These are phyloP conservation scores for Caenorhabditis afra DNA, from an alignment of 2,888 invertebrate genomes.

Conservation along the genomic window DNA sequence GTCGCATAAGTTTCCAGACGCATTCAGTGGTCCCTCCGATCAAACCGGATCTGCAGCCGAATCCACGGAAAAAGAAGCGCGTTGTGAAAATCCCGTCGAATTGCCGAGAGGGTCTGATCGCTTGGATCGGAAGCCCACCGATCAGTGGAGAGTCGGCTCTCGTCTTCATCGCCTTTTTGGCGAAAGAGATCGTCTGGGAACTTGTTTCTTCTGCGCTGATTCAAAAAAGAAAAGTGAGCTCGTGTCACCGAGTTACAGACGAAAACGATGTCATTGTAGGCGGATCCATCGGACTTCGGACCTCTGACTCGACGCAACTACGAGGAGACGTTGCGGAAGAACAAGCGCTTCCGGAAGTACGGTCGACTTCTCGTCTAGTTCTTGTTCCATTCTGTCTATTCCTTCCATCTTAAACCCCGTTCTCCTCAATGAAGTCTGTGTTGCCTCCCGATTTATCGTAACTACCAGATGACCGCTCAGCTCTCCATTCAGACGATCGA, in stretches of 20 bases:
- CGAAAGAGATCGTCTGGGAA: slow-evolving; percentile 37
- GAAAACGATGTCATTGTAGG: slow-evolving; percentile 5
- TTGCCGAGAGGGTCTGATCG: slow-evolving; percentile 20
- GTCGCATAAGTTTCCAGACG: slow-evolving; percentile 30
- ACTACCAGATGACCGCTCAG: slow-evolving; percentile 16
- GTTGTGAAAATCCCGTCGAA: slow-evolving; percentile 4
- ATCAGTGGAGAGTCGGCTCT: slow-evolving; percentile 25
- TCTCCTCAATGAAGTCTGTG: not conserved
- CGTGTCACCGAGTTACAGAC: slow-evolving; percentile 2
- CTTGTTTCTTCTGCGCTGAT: slow-evolving; percentile 25
- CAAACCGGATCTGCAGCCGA: not conserved
- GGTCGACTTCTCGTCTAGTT: slow-evolving; percentile 27
- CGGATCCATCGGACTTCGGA: slow-evolving; percentile 12
- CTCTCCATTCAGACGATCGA: slow-evolving; percentile 6
- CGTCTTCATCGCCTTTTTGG: slow-evolving; percentile 40
- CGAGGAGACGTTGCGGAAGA: slow-evolving; percentile 36
- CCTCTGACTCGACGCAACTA: slow-evolving; percentile 14
- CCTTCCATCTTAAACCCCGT: not conserved
- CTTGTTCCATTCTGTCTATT: not conserved
- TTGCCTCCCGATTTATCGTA: slow-evolving; percentile 11
- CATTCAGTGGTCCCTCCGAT: slow-evolving; percentile 8
- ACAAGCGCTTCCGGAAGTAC: slow-evolving; percentile 35
- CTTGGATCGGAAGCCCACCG: slow-evolving; percentile 42
- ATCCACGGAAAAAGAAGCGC: not conserved
- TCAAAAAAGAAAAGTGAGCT: slow-evolving; percentile 11